These are phyloP conservation scores for Hemaris fuciformis DNA, from an alignment of 2,888 invertebrate species.

Conservation along the genomic window DNA sequence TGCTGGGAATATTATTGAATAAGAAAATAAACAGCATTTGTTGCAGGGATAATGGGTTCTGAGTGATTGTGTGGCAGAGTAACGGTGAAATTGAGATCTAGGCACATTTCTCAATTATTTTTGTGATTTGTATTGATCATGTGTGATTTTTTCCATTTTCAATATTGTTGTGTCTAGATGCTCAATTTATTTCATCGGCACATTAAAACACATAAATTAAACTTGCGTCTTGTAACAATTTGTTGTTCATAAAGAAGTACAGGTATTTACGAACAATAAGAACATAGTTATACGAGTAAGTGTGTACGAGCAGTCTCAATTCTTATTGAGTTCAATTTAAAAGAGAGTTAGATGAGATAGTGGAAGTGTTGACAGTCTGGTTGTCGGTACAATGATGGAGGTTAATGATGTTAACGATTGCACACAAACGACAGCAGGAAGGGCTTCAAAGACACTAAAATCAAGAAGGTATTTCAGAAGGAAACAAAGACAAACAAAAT, in stretches of 20 bases:
- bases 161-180: constrained; percentile 26
- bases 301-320: constrained; percentile 39
- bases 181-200: constrained; percentile 3
- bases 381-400: constrained; percentile 65
- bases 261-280: background rate
- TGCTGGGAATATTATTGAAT: constrained; percentile 41
- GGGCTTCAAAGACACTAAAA: constrained; percentile 6
- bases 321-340: constrained; percentile 63
- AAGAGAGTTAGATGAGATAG: constrained; percentile 53
- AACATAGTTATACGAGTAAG: constrained; percentile 20
- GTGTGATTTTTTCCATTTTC: background rate
- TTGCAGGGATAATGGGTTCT: constrained; percentile 34
- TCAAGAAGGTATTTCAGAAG: constrained; percentile 19
- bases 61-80: constrained; percentile 24
- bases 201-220: constrained; percentile 23
- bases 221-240: constrained; percentile 65
- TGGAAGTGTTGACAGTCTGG: constrained; percentile 59
- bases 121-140: background rate
- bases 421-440: constrained; percentile 35
- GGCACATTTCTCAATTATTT: constrained; percentile 14
- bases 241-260: constrained; percentile 33
- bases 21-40: constrained; percentile 38
- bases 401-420: constrained; percentile 55
- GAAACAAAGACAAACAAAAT: constrained; percentile 48
- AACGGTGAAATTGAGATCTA: constrained; percentile 23